A percentile compares a stretch with the other conserved stretches of the same genome.
Evolutionary conservation across 2,797 vertebrate species (phyloP).

Genomic region (Coccyzus lansbergi): DNA sequence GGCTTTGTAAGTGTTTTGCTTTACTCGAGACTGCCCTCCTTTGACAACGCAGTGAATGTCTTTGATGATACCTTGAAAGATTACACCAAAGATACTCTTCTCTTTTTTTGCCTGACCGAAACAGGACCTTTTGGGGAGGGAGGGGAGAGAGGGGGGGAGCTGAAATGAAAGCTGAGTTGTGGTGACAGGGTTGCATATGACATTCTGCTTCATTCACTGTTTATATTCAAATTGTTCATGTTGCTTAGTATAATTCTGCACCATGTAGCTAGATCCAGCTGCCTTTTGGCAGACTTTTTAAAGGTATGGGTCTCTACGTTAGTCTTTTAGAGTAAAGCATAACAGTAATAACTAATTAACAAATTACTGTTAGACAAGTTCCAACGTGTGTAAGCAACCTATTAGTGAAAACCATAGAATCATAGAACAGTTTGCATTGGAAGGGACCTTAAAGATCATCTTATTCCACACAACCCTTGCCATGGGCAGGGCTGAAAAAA

Average conservation of each 20-base stretch:
- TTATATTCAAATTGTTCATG: not conserved
- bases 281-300: not conserved
- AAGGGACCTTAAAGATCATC: no score
- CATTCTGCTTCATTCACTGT: not conserved
- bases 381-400: not conserved
- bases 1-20: not conserved
- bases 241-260: not conserved
- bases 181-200: not conserved
- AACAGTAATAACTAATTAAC: not conserved
- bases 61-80: not conserved
- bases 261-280: not conserved
- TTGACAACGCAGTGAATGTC: not conserved
- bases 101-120: not conserved
- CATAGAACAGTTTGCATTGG: no score
- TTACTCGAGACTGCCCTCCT: conserved; percentile 38
- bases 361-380: not conserved
- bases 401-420: not conserved
- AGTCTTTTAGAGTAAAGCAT: not conserved
- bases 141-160: no score
- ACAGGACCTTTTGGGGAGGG: not conserved
- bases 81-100: not conserved
- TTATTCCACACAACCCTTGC: no score
- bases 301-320: not conserved
- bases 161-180: not conserved
- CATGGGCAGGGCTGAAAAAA: not conserved